Evolutionary conservation across 2,797 vertebrate species (phyloP).

Genomic region (Emydoidea blandingii): DNA sequence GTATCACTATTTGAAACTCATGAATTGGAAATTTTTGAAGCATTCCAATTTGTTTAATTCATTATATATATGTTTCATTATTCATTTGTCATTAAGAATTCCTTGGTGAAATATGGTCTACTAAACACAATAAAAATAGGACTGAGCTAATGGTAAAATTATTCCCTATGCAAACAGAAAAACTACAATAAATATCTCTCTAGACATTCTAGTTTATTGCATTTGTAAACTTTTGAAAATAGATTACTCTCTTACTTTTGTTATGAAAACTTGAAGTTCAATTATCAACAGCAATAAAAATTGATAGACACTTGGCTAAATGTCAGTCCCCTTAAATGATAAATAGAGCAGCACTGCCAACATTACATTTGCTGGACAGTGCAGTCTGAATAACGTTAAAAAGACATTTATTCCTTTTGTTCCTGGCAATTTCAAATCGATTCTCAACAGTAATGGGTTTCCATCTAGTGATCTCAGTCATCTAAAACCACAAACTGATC

Average conservation of each 20-base stretch:
- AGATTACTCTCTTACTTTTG: background rate
- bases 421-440: background rate
- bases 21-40: background rate
- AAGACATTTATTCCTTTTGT: background rate
- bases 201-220: background rate
- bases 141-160: background rate
- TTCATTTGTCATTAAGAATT: constrained; percentile 32
- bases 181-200: background rate
- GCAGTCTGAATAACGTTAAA: background rate
- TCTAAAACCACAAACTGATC: accelerated
- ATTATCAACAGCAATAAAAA: background rate
- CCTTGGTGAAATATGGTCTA: constrained; percentile 43
- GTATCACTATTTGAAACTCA: constrained; percentile 19
- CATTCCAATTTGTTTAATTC: background rate
- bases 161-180: background rate
- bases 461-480: background rate
- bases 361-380: background rate
- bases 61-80: background rate
- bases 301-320: background rate
- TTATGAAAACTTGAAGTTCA: background rate
- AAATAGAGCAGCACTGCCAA: background rate
- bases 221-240: background rate
- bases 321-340: background rate
- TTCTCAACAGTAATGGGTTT: background rate
- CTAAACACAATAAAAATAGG: constrained; percentile 34